Percentiles rank a stretch among this genome's conserved stretches.
Conservation (phyloP, 2,888 invertebrate species). For the Seira ritae region DNA sequence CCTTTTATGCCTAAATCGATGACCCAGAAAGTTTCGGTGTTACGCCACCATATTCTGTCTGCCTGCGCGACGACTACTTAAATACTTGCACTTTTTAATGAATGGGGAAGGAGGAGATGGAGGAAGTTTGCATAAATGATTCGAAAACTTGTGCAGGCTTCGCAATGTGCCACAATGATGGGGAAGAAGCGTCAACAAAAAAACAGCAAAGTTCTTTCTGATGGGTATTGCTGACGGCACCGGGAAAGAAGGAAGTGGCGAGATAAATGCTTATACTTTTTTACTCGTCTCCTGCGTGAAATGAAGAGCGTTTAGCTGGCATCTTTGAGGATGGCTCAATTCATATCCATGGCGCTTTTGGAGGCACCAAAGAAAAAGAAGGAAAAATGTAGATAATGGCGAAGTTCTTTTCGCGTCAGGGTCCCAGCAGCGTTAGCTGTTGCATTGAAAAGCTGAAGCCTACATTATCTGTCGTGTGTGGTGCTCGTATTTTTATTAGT, state of each 20-base stretch:
- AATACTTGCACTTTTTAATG: constrained; percentile 7
- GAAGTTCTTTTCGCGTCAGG: not conserved
- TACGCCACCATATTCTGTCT: too few species aligned
- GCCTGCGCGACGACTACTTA: not conserved
- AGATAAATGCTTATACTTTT: constrained; percentile 17
- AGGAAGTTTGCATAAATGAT: not conserved
- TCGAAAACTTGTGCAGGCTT: not conserved
- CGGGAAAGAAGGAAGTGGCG: not conserved
- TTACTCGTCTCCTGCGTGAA: constrained; percentile 15
- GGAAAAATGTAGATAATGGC: not conserved
- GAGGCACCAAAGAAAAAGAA: not conserved
- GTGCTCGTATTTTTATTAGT: not conserved
- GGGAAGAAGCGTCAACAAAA: constrained; percentile 4
- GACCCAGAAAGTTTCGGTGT: constrained; percentile 64
- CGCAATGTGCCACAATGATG: not conserved
- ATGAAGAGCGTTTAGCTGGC: constrained; percentile 7
- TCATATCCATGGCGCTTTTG: not conserved
- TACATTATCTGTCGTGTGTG: not conserved
- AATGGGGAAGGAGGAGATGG: not conserved
- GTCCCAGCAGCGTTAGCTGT: not conserved
- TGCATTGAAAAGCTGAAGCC: not conserved
- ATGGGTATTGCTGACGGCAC: not conserved
- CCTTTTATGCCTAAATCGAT: constrained; percentile 70
- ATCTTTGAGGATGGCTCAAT: not conserved
- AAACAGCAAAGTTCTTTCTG: not conserved